Conservation (phyloP, 2,113 vertebrate genomes). For the Melanotaenia duboulayi region DNA sequence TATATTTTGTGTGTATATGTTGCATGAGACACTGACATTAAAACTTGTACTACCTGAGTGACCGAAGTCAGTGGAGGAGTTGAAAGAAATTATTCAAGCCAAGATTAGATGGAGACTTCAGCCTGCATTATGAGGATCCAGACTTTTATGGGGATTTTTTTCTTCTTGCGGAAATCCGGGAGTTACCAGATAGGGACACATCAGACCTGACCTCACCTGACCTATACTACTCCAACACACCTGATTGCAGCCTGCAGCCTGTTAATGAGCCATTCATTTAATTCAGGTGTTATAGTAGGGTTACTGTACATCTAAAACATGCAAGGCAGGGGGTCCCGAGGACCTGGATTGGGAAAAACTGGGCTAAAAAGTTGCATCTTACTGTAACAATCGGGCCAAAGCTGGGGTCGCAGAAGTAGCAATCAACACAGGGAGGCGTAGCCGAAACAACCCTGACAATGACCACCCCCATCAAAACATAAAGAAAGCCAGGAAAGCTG, state of each 20-base stretch:
- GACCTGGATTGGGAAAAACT: constrained; percentile 19
- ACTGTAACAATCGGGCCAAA: constrained; percentile 15
- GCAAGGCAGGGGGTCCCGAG: neutral
- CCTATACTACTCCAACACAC: too few relatives aligned
- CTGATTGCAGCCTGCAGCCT: too few relatives aligned
- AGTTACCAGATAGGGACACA: constrained; percentile 20
- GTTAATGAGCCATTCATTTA: too few relatives aligned
- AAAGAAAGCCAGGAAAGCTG: constrained; percentile 18
- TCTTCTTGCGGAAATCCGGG: constrained; percentile 16
- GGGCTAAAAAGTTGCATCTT: constrained; percentile 15
- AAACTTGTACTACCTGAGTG: constrained; percentile 1
- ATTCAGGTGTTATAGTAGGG: too few relatives aligned
- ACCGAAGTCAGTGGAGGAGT: constrained; percentile 19
- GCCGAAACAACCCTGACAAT: constrained; percentile 18
- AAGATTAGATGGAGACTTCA: constrained; percentile 15
- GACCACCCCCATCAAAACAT: constrained; percentile 21
- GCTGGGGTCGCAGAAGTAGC: constrained; percentile 16
- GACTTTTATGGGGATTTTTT: constrained; percentile 18
- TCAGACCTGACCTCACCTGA: too few relatives aligned
- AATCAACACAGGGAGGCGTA: constrained; percentile 7
- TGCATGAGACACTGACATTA: neutral
- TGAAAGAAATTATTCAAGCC: constrained; percentile 12
- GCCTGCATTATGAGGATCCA: constrained; percentile 16
- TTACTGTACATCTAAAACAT: too few relatives aligned
- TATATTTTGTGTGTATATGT: neutral